Conservation (phyloP, 2,888 invertebrate genomes). For the Epirrhoe tristata region DNA sequence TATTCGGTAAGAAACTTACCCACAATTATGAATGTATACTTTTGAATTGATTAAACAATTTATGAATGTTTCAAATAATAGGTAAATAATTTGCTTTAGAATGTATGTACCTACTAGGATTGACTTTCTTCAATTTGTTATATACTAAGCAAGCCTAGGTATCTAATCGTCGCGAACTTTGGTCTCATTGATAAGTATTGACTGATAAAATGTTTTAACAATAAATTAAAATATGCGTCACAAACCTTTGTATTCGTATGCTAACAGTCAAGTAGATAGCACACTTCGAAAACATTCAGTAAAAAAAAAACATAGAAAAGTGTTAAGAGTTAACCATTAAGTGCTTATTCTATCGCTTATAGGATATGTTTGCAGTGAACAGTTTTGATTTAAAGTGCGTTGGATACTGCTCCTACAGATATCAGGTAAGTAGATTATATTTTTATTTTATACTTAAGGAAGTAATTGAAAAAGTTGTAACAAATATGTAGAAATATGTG, state of each 20-base stretch:
- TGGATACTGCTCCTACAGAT: slow-evolving; percentile 9
- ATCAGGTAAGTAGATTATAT: slow-evolving; percentile 16
- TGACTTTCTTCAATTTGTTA: not conserved
- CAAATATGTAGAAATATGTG: no score
- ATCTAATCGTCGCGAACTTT: slow-evolving; percentile 32
- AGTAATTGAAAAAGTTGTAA: no score
- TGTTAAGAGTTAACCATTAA: not conserved
- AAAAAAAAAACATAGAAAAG: not conserved
- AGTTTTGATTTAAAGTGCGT: slow-evolving; percentile 3
- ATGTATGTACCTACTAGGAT: not conserved
- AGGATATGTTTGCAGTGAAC: slow-evolving; percentile 5
- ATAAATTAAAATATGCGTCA: slow-evolving; percentile 14
- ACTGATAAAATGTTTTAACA: slow-evolving; percentile 19
- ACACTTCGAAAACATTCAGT: not conserved
- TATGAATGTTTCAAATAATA: not conserved
- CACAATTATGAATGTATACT: not conserved
- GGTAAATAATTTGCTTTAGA: not conserved
- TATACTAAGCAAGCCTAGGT: slow-evolving; percentile 6
- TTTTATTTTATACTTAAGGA: not conserved
- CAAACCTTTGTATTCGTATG: slow-evolving; percentile 5
- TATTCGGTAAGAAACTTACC: not conserved
- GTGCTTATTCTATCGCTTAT: not conserved
- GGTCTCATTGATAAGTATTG: slow-evolving; percentile 22
- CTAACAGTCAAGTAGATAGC: slow-evolving; percentile 8
- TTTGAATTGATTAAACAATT: not conserved